Evolutionary conservation across 1,140 invertebrate genomes (phyloP).

Genomic region (Stenopsyche tienmushanensis): DNA sequence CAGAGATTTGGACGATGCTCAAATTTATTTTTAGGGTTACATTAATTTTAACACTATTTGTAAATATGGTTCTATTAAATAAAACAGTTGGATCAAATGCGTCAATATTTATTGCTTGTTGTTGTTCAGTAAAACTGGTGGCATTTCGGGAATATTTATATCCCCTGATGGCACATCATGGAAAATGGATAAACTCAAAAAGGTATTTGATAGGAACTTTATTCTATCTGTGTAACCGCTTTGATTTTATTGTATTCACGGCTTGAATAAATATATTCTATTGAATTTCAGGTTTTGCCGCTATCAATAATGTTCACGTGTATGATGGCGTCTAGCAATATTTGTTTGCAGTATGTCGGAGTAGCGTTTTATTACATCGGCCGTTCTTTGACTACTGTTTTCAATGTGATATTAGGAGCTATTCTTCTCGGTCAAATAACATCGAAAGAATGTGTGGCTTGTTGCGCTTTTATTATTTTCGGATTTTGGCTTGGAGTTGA

Average conservation of each 20-base stretch:
- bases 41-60: slow-evolving; percentile 92
- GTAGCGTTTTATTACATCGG: slow-evolving; percentile 99
- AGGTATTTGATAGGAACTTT: slow-evolving; percentile 49
- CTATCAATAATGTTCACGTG: slow-evolving; percentile 90
- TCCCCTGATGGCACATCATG: slow-evolving; percentile 71
- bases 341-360: slow-evolving; percentile 95
- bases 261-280: background rate
- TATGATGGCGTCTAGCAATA: slow-evolving; percentile 97
- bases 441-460: slow-evolving; percentile 76
- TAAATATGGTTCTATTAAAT: slow-evolving; percentile 86
- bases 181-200: slow-evolving; percentile 57
- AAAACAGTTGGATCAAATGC: slow-evolving; percentile 83
- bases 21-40: slow-evolving; percentile 71
- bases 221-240: too few species aligned
- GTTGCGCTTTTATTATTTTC: slow-evolving; percentile 85
- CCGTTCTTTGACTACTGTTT: slow-evolving; percentile 95
- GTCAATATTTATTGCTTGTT: slow-evolving; percentile 95
- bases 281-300: slow-evolving; percentile 78
- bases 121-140: slow-evolving; percentile 61
- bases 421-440: slow-evolving; percentile 79
- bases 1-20: slow-evolving; percentile 28
- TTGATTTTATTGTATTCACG: slow-evolving; percentile 25
- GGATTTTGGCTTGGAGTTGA: slow-evolving; percentile 95
- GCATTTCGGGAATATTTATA: slow-evolving; percentile 64
- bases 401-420: slow-evolving; percentile 91